A percentile compares a stretch with the other conserved stretches of the same genome.
Conservation (phyloP, 2,888 invertebrate genomes). For the Scaptomyza caliginosa region DNA sequence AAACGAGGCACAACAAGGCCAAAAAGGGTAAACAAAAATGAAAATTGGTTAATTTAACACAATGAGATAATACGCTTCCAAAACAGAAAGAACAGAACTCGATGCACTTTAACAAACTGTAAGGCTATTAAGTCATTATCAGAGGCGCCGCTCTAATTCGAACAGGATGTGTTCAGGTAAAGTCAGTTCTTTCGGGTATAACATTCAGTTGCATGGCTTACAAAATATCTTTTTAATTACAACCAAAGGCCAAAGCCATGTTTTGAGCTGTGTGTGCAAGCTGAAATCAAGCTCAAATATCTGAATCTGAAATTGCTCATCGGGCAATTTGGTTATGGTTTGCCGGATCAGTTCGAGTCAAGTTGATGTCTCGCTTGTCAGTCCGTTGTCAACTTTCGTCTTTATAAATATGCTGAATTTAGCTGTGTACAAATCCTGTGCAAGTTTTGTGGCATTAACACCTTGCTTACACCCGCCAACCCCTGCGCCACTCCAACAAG, state of each 20-base stretch:
- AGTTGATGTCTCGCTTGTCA: slow-evolving; percentile 47
- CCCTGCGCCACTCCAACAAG: slow-evolving; percentile 59
- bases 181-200: neutral
- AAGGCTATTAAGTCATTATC: slow-evolving; percentile 62
- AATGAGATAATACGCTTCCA: slow-evolving; percentile 59
- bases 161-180: slow-evolving; percentile 57
- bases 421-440: slow-evolving; percentile 75
- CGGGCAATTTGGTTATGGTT: slow-evolving; percentile 35
- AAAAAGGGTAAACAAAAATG: slow-evolving; percentile 25
- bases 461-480: slow-evolving; percentile 80
- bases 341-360: slow-evolving; percentile 13
- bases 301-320: slow-evolving; percentile 65
- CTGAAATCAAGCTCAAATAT: slow-evolving; percentile 10
- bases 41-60: slow-evolving; percentile 70
- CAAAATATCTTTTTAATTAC: slow-evolving; percentile 72
- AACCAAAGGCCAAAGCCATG: slow-evolving; percentile 36
- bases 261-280: slow-evolving; percentile 42
- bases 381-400: slow-evolving; percentile 69
- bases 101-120: slow-evolving; percentile 32
- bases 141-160: slow-evolving; percentile 49
- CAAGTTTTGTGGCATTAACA: slow-evolving; percentile 79
- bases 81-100: slow-evolving; percentile 21
- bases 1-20: neutral
- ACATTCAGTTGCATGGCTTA: slow-evolving; percentile 27
- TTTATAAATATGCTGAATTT: slow-evolving; percentile 73